Percentiles rank a stretch among this genome's conserved stretches.
These are phyloP conservation scores for Cosmopolites sordidus DNA, from an alignment of 2,888 invertebrate species.

Conservation along the genomic window DNA sequence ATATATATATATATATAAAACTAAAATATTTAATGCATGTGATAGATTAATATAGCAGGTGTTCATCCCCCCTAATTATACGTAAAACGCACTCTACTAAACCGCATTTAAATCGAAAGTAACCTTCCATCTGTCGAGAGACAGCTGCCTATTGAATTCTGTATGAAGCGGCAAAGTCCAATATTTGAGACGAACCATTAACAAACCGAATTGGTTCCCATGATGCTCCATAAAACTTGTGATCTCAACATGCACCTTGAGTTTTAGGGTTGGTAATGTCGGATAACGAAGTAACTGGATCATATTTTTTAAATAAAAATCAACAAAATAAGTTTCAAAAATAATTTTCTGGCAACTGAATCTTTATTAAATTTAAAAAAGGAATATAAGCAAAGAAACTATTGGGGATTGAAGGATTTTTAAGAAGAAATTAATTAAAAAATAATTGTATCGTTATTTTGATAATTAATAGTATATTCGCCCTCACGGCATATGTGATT, in stretches of 20 bases:
- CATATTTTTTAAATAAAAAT: background rate
- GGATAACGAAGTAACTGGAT: background rate
- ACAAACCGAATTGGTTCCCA: constrained; percentile 12
- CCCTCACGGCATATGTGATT: constrained; percentile 22
- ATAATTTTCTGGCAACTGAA: too few relatives aligned
- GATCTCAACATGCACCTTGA: constrained; percentile 15
- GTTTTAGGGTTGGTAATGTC: background rate
- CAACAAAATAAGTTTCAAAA: too few relatives aligned
- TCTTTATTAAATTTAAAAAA: too few relatives aligned
- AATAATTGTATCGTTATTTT: constrained; percentile 1
- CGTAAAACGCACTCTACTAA: background rate
- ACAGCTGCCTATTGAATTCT: constrained; percentile 17
- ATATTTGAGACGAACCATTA: too few relatives aligned
- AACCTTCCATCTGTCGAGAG: constrained; percentile 15
- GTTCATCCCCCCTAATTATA: constrained; percentile 4
- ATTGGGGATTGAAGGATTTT: too few relatives aligned
- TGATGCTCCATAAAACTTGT: constrained; percentile 13
- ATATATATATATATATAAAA: too few relatives aligned
- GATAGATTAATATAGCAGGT: too few relatives aligned
- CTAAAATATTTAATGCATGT: too few relatives aligned
- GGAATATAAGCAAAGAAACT: too few relatives aligned
- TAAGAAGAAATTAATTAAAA: too few relatives aligned
- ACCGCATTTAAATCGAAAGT: constrained; percentile 3
- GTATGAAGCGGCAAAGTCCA: constrained; percentile 18
- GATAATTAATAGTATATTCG: constrained; percentile 9